phyloP scores from a whole-genome alignment of 2,888 invertebrate species.

The Dioctria rufipes region DNA sequence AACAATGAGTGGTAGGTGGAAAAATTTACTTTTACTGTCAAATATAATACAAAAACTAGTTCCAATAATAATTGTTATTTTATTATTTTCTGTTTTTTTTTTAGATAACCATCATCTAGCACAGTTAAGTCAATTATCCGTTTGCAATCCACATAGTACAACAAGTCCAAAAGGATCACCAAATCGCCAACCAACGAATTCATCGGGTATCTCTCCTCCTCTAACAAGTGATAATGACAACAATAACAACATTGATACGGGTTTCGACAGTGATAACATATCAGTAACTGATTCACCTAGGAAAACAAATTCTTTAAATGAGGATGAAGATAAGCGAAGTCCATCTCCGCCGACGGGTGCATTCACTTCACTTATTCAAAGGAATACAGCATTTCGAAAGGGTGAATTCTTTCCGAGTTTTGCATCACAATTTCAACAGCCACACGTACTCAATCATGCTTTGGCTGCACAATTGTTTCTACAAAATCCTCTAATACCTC shows the following conservation, averaged over 20 bases:
- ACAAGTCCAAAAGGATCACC: constrained; percentile 80
- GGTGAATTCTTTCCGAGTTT: constrained; percentile 71
- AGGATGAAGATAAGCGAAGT: constrained; percentile 68
- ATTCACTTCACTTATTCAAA: constrained; percentile 70
- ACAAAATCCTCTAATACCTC: constrained; percentile 82
- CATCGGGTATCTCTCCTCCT: constrained; percentile 69
- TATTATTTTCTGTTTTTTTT: constrained; percentile 25
- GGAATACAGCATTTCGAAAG: constrained; percentile 67
- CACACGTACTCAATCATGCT: constrained; percentile 74
- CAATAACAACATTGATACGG: constrained; percentile 70
- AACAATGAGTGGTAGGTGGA: constrained; percentile 65
- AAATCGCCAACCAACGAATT: constrained; percentile 57
- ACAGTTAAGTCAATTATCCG: constrained; percentile 67
- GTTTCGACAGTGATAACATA: constrained; percentile 71
- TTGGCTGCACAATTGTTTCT: constrained; percentile 82
- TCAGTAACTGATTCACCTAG: constrained; percentile 72
- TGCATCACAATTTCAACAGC: constrained; percentile 70
- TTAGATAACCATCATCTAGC: constrained; percentile 65
- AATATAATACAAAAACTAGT: neutral
- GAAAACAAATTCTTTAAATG: constrained; percentile 72
- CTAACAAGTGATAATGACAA: constrained; percentile 68
- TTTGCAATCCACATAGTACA: constrained; percentile 79
- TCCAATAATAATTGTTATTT: neutral
- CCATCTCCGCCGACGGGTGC: constrained; percentile 69
- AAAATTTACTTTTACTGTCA: neutral